Base-by-base conservation (phyloP, 2,888 invertebrate species). In the Leistus spinibarbis region DNA sequence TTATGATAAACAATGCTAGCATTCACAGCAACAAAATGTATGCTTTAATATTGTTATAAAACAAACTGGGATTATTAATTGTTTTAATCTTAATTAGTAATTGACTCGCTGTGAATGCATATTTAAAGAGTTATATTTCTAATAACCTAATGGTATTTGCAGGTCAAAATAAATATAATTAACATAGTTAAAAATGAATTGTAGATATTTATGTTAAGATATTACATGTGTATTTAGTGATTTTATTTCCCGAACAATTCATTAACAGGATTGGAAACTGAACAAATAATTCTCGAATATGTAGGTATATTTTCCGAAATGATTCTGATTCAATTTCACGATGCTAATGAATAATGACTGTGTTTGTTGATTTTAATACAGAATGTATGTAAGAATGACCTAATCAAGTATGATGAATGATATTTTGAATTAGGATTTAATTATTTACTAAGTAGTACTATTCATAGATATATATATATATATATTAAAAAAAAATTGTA, bases 111-210 rank as follows among this genome's bases (percentile, higher is more conserved):
- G n/a, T n/a, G n/a, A n/a, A n/a, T n/a, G n/a, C n/a, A n/a, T n/a
- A n/a, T n/a, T n/a, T n/a, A n/a, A 40, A 40, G 60, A 60, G 3
- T 60, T 20, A 60, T 7, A 13, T 60, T 60, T 20, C 60, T 20
- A n/a, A 24, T 64, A 22, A 23, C 22, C 3, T 4, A 9, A 13
- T 62, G 19, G 63, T 71, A 65, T 71, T 71, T 72, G 66, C 72
- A 72, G 72, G 72, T 72, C 72, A 66, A 66, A 72, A 23, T 64
- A 65, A 57, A 56, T 66, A 66, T 66, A 65, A 63, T 63, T 65
- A 56, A 64, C 23, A 56, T 66, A 73, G 53, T 53, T 67, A 73
- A 73, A 23, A n/a, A 64, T 67, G 57, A 73, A 67, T 73, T 73
- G 73, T 73, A 73, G 73, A 73, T 73, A 73, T 66, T 73, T 40